These are phyloP conservation scores for Garra rufa DNA, from an alignment of 2,113 vertebrate species.

Conservation along the genomic window DNA sequence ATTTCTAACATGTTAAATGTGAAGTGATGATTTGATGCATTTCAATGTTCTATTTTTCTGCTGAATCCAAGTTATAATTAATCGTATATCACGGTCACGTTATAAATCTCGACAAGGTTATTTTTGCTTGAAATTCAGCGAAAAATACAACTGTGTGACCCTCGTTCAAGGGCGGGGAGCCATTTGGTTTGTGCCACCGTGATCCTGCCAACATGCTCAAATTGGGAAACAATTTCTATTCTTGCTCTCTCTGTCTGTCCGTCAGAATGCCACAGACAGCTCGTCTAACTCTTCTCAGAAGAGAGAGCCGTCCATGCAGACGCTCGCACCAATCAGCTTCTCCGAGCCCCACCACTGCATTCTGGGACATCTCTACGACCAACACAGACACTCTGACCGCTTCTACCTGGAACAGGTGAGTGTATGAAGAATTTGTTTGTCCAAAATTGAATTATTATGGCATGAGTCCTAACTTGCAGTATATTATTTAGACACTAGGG, in stretches of 20 bases:
- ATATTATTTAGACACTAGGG: not conserved
- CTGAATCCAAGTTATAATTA: not conserved
- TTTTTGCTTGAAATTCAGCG: not conserved
- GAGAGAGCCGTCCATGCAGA: constrained; percentile 71
- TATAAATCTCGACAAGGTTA: not conserved
- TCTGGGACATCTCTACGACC: constrained; percentile 86
- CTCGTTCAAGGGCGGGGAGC: not conserved
- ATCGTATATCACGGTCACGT: not conserved
- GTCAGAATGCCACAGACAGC: constrained; percentile 78
- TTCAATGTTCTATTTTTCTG: not conserved
- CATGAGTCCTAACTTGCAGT: not conserved
- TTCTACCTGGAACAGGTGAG: constrained; percentile 88
- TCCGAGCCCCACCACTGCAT: constrained; percentile 88
- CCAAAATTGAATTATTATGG: not conserved
- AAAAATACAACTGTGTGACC: not conserved
- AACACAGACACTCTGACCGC: constrained; percentile 82
- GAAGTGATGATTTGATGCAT: not conserved
- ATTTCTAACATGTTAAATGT: not conserved
- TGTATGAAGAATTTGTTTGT: not conserved
- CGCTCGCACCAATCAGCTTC: constrained; percentile 81
- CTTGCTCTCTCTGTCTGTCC: constrained; percentile 8
- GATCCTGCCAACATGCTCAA: constrained; percentile 15
- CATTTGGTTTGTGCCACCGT: not conserved
- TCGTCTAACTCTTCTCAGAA: constrained; percentile 78
- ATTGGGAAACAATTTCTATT: constrained; percentile 11